Base-by-base conservation (phyloP, 2,113 vertebrate genomes). In the Lagopus leucura region DNA sequence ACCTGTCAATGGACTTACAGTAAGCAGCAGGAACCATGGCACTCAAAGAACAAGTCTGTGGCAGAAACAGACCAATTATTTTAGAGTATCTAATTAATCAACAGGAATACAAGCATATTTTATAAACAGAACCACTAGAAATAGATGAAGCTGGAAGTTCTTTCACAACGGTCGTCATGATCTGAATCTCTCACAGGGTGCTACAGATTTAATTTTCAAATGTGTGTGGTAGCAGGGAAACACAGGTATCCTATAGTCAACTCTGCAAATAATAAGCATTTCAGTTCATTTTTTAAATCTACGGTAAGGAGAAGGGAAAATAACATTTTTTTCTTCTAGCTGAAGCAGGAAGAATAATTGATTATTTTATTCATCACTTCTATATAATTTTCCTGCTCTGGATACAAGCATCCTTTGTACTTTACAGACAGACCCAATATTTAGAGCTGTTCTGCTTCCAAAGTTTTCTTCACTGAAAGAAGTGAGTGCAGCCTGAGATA, bases 321-420 rank as follows among this genome's bases (percentile, higher is more conserved):
- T 70, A 45, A 85, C 50, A 80, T 71, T 89, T 91, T 94, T 96
- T 27, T 54, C 28, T 94, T 88, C 93, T 87, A 93, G 60, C 32
- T 88, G 65, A 91, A 96, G 80, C 89, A 94, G 71, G 78, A 95
- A 93, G 64, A 95, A 90, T 69, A 80, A 48, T 47, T 77, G 27
- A 87, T 89, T 89, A 21, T 95, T 89, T 84, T 88, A 92, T 88
- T 73, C 58, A 76, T 54, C 60, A 36, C 21, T 48, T 48, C 10
- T 82, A 50, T 93, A 64, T 88, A 86, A 67, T 88, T 88, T 89
- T 89, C 85, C 89, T 77, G 34, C 77, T 86, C 88, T 88, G 79
- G 50, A 57, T 82, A 77, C 54, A 65, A 84, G 32, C 34, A 15
- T 82, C 55, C 64, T 81, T 81, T 90, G 32, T 80, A 54, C 72